phyloP scores from a whole-genome alignment of 2,113 vertebrate genomes.

The Tautogolabrus adspersus region DNA sequence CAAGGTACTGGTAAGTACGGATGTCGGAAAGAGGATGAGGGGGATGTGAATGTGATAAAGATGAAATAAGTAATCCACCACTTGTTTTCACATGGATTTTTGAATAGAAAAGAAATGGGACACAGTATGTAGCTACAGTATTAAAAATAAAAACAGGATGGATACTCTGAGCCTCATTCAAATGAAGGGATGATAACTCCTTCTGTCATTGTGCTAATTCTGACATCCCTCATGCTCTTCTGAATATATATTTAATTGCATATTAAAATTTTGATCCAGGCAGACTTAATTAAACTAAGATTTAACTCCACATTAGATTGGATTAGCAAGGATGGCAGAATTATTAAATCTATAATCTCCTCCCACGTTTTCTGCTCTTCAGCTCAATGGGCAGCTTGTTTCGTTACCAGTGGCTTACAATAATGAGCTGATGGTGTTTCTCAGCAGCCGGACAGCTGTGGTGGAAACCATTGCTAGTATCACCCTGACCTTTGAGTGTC shows the following conservation, averaged over 20 bases:
- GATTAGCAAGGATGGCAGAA: conserved; percentile 65
- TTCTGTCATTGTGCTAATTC: conserved; percentile 64
- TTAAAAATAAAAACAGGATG: conserved; percentile 63
- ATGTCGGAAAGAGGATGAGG: conserved; percentile 11
- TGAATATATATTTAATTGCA: conserved; percentile 68
- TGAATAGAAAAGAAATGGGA: conserved; percentile 40
- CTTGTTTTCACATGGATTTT: conserved; percentile 24
- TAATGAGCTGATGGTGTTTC: conserved; percentile 56
- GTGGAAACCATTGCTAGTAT: conserved; percentile 75
- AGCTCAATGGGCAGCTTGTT: conserved; percentile 69
- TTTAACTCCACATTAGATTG: conserved; percentile 67
- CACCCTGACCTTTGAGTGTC: conserved; percentile 77
- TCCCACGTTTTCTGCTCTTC: conserved; percentile 34
- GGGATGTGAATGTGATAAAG: conserved; percentile 14
- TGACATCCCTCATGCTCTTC: conserved; percentile 45
- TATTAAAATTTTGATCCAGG: conserved; percentile 65
- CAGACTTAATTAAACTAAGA: conserved; percentile 69
- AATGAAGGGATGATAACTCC: conserved; percentile 45
- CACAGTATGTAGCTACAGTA: conserved; percentile 38
- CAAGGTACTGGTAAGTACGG: conserved; percentile 67
- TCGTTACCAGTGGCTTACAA: conserved; percentile 69
- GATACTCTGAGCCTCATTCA: conserved; percentile 42
- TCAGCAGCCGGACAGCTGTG: conserved; percentile 61
- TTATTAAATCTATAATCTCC: conserved; percentile 69
- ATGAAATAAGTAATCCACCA: neutral